phyloP scores from a whole-genome alignment of 2,797 vertebrate genomes.

The Geotria australis region DNA sequence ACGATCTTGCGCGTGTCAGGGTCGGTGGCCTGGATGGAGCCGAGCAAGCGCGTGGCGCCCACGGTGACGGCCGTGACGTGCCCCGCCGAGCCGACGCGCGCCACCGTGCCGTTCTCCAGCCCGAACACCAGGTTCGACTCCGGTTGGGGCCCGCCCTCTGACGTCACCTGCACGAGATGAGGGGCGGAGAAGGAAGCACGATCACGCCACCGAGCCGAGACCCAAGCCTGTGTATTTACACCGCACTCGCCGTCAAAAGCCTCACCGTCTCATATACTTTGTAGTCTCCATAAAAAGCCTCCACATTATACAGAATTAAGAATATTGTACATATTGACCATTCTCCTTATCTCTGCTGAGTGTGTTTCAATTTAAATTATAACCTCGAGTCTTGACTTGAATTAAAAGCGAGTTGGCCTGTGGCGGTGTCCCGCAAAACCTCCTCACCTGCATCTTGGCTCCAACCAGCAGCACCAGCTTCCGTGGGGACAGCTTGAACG shows the following conservation, averaged over 20 bases:
- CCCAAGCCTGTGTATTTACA: background rate
- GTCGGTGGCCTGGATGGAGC: slow-evolving; percentile 52
- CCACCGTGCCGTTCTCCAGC: slow-evolving; percentile 19
- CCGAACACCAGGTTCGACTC: slow-evolving; percentile 80
- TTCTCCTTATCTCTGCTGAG: no score
- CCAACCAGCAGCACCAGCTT: slow-evolving; percentile 58
- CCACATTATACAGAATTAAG: no score
- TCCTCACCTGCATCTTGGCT: slow-evolving; percentile 49
- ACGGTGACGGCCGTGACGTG: slow-evolving; percentile 25
- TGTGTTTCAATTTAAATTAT: background rate
- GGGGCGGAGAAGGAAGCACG: slow-evolving; percentile 1
- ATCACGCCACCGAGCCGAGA: background rate
- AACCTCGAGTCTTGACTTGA: no score
- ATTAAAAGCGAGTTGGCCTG: no score
- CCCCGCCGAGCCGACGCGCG: slow-evolving; percentile 23
- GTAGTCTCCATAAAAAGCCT: no score
- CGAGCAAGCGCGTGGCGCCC: slow-evolving; percentile 43
- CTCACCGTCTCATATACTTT: background rate
- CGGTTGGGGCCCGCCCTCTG: slow-evolving; percentile 76
- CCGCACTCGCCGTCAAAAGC: background rate
- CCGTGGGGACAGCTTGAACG: slow-evolving; percentile 50
- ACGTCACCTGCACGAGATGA: slow-evolving; percentile 30
- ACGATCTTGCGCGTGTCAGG: slow-evolving; percentile 53
- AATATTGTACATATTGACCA: no score
- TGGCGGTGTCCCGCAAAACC: no score